These are phyloP conservation scores for Porphyrio hochstetteri DNA, from an alignment of 2,113 vertebrate species.

Conservation along the genomic window DNA sequence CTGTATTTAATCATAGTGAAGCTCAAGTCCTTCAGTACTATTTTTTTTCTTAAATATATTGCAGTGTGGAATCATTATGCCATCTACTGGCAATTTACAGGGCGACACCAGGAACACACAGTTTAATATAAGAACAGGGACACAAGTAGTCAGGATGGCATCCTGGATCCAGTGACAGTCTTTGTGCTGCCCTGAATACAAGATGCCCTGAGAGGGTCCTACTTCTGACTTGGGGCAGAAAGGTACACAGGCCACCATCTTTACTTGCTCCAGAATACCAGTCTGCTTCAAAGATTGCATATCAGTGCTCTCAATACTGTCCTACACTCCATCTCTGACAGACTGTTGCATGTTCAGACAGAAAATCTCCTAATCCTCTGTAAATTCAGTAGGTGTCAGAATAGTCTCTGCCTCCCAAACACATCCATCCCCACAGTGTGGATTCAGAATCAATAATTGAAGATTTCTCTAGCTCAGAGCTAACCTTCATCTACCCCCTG, in stretches of 20 bases:
- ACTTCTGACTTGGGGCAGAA: background rate
- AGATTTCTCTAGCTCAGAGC: background rate
- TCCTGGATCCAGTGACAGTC: background rate
- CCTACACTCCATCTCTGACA: background rate
- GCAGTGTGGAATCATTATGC: background rate
- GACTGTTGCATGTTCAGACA: background rate
- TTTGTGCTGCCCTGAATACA: background rate
- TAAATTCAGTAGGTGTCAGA: background rate
- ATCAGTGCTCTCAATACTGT: background rate
- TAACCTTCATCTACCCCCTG: background rate
- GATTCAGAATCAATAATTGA: background rate
- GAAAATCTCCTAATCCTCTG: background rate
- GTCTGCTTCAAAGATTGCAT: background rate
- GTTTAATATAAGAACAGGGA: accelerated
- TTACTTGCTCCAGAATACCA: background rate
- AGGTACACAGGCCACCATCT: accelerated
- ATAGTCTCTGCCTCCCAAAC: background rate
- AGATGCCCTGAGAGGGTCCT: background rate
- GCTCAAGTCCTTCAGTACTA: background rate
- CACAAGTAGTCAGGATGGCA: background rate
- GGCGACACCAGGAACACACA: background rate
- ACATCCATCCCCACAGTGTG: background rate
- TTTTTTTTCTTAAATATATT: background rate
- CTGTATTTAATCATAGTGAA: no score
- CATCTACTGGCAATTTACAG: conserved; percentile 13